Evolutionary conservation across 1,140 invertebrate species (phyloP).

Genomic region (Leptopilina boulardi): DNA sequence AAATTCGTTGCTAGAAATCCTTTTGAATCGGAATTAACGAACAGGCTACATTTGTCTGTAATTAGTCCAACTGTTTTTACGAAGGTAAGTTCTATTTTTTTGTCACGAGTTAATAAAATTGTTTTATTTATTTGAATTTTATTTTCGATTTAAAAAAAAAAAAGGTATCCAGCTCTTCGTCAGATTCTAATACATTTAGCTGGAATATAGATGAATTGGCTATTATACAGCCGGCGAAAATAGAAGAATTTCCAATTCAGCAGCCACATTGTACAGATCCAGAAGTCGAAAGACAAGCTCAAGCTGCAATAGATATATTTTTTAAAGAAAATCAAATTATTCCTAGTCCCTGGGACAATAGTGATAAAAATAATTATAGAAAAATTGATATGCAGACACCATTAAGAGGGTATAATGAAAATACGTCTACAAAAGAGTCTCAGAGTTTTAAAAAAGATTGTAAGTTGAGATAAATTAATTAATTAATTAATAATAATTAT

Average conservation of each 20-base stretch:
- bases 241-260: constrained; percentile 76
- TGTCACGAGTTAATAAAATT: background rate
- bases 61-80: constrained; percentile 72
- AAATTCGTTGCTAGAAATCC: constrained; percentile 72
- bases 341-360: constrained; percentile 74
- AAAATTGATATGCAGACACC: constrained; percentile 52
- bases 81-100: constrained; percentile 57
- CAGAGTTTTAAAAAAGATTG: constrained; percentile 62
- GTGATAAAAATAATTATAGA: constrained; percentile 45
- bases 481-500: too few relatives aligned
- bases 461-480: constrained; percentile 45
- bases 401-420: constrained; percentile 40
- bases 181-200: constrained; percentile 72
- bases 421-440: constrained; percentile 39
- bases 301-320: constrained; percentile 76
- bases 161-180: constrained; percentile 53
- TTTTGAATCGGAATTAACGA: constrained; percentile 71
- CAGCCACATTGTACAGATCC: constrained; percentile 74
- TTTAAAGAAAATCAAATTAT: constrained; percentile 76
- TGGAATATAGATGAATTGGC: constrained; percentile 79
- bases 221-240: constrained; percentile 74
- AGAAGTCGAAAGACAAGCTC: constrained; percentile 75
- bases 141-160: too few relatives aligned
- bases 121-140: background rate
- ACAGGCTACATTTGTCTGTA: constrained; percentile 69